Evolutionary conservation across 2,797 vertebrate genomes (phyloP).

Genomic region (Taenioides sp.): DNA sequence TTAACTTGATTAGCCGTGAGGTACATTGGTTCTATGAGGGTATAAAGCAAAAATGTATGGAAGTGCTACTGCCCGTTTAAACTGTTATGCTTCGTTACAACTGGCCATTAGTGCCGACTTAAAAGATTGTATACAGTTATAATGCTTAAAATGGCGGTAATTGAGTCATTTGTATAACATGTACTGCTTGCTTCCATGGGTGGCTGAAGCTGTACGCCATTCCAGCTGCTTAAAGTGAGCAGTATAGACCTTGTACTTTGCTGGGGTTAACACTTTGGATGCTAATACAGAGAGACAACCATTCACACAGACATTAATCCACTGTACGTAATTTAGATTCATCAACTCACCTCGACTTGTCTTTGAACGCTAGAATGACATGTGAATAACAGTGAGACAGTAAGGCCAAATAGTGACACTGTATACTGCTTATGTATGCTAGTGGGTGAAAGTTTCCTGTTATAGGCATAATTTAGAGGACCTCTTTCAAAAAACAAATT

Average conservation of each 20-base stretch:
- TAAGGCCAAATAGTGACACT: background rate
- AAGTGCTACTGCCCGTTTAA: slow-evolving; percentile 2
- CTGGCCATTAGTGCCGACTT: slow-evolving; percentile 2
- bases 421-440: background rate
- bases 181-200: background rate
- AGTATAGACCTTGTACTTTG: background rate
- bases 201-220: background rate
- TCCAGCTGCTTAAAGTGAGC: background rate
- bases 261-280: background rate
- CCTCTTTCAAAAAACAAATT: background rate
- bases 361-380: background rate
- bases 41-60: background rate
- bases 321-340: background rate
- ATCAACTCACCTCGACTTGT: slow-evolving; percentile 1
- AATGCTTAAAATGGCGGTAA: slow-evolving; percentile 2
- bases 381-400: background rate
- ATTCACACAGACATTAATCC: background rate
- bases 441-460: background rate
- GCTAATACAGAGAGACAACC: background rate
- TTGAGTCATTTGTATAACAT: background rate
- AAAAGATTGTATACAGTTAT: slow-evolving; percentile 4
- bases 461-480: background rate
- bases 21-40: background rate
- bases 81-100: slow-evolving; percentile 3
- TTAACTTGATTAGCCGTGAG: slow-evolving; percentile 11